Evolutionary conservation across 1,140 invertebrate species (phyloP).

Genomic region (Drosophila kanapiae): DNA sequence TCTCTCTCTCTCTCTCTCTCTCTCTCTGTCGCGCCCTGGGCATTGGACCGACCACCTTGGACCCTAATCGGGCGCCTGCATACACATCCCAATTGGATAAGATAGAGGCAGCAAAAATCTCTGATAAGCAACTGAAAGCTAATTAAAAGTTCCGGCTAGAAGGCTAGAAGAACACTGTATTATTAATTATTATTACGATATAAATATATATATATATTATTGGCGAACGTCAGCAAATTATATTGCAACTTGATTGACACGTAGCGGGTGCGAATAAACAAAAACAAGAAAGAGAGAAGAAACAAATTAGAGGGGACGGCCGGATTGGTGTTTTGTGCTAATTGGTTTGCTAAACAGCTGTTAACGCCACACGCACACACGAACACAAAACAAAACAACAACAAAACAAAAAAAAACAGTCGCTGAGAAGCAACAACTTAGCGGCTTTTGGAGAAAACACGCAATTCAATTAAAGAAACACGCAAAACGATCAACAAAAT

Average conservation of each 20-base stretch:
- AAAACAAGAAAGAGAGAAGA: background rate
- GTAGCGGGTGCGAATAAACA: conserved; percentile 16
- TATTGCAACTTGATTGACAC: conserved; percentile 42
- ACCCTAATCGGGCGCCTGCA: conserved; percentile 1
- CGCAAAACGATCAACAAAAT: conserved; percentile 59
- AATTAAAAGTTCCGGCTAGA: background rate
- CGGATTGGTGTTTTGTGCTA: conserved; percentile 21
- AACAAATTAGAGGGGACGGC: background rate
- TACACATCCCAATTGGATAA: conserved; percentile 39
- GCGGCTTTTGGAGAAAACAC: conserved; percentile 39
- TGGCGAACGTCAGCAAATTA: conserved; percentile 9
- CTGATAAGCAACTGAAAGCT: conserved; percentile 7
- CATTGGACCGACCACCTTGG: too few species aligned
- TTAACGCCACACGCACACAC: conserved; percentile 39
- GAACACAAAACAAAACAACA: conserved; percentile 2
- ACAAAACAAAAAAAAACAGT: background rate
- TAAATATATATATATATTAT: background rate
- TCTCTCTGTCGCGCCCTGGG: too few species aligned
- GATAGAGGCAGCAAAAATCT: conserved; percentile 7
- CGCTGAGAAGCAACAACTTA: conserved; percentile 31
- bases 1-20: background rate
- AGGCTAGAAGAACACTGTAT: background rate
- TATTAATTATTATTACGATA: background rate
- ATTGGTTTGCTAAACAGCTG: conserved; percentile 60
- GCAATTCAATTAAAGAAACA: conserved; percentile 70